Conservation (phyloP, 1,140 invertebrate species). For the Bombus superbus region DNA sequence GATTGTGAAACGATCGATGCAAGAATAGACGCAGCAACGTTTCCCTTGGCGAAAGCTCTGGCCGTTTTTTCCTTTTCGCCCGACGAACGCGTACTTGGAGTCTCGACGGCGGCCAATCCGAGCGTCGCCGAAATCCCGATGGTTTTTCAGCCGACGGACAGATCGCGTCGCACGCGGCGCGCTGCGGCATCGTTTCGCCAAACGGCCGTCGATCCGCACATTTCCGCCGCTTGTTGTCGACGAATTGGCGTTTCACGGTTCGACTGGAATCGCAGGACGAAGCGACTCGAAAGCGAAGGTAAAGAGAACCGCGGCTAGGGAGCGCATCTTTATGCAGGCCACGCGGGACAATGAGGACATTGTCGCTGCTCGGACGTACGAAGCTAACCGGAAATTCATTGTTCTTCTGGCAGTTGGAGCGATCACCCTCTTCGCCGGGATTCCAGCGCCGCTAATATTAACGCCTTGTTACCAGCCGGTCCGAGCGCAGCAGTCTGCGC, state of each 20-base stretch:
- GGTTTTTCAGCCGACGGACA: neutral
- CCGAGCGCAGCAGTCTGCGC: slow-evolving; percentile 16
- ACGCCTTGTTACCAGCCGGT: slow-evolving; percentile 63
- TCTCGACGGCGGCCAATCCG: neutral
- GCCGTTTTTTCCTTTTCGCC: neutral
- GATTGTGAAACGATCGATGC: slow-evolving; percentile 55
- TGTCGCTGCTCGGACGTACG: slow-evolving; percentile 51
- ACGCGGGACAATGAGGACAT: slow-evolving; percentile 63
- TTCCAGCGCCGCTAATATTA: slow-evolving; percentile 65
- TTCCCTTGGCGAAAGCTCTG: slow-evolving; percentile 38
- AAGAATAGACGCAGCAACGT: slow-evolving; percentile 51
- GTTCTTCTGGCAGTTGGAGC: slow-evolving; percentile 54
- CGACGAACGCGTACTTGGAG: neutral
- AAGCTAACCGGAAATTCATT: slow-evolving; percentile 67
- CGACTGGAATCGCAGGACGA: neutral
- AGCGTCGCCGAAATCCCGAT: neutral
- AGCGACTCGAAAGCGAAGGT: neutral
- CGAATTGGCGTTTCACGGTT: neutral
- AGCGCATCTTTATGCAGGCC: slow-evolving; percentile 61
- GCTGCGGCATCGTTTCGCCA: neutral
- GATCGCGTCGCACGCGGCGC: too few relatives aligned
- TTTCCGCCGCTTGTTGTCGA: neutral
- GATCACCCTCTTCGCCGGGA: slow-evolving; percentile 47
- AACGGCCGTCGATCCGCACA: neutral
- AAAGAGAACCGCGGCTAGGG: neutral